These are phyloP conservation scores for Torymus aiolomorphi DNA, from an alignment of 2,888 invertebrate species.

Conservation along the genomic window DNA sequence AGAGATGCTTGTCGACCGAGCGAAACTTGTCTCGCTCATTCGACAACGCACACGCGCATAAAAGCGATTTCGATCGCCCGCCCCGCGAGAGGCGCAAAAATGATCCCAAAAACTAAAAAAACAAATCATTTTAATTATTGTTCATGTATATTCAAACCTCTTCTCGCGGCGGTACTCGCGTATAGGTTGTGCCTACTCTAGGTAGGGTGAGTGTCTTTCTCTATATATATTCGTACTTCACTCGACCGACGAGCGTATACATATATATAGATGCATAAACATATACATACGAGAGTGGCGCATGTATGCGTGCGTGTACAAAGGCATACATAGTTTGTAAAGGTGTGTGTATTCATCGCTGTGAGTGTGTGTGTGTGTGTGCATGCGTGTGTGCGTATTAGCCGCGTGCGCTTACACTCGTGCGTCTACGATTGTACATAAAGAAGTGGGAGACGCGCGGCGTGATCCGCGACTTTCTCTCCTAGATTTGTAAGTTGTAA, in stretches of 20 bases:
- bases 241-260: too few relatives aligned
- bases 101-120: too few relatives aligned
- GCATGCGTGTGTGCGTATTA: conserved; percentile 21
- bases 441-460: too few relatives aligned
- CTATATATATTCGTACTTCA: not conserved
- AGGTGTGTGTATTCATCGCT: not conserved
- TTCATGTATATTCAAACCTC: not conserved
- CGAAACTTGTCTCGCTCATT: conserved; percentile 39
- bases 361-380: conserved; percentile 46
- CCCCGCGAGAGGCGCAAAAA: not conserved
- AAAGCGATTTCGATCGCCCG: not conserved
- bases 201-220: conserved; percentile 38
- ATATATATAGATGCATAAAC: not conserved
- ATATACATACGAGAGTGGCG: conserved; percentile 1
- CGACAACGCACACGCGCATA: conserved; percentile 38
- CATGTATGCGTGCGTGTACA: conserved; percentile 8
- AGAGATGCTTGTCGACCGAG: conserved; percentile 53
- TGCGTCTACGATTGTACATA: too few relatives aligned
- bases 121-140: not conserved
- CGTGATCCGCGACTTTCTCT: too few relatives aligned
- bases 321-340: not conserved
- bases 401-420: too few relatives aligned
- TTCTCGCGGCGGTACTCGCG: conserved; percentile 2
- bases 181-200: conserved; percentile 49
- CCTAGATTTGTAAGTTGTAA: too few relatives aligned